Evolutionary conservation across 2,888 invertebrate species (phyloP).

Genomic region (Agrenia bidenticulata): DNA sequence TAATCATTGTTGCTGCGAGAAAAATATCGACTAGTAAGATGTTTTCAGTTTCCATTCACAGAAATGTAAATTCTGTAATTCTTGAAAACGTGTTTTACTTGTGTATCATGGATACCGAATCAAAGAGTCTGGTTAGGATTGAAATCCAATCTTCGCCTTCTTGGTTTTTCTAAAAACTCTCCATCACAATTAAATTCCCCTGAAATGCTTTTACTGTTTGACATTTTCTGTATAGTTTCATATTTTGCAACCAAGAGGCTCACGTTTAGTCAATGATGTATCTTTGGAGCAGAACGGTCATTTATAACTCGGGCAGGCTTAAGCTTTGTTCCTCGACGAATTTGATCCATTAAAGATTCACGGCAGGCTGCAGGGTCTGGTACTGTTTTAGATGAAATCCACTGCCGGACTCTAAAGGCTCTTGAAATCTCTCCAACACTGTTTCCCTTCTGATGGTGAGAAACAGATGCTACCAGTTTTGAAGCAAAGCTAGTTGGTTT

Average conservation of each 20-base stretch:
- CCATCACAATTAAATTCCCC: slow-evolving; percentile 24
- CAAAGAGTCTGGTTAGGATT: slow-evolving; percentile 10
- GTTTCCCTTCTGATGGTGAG: slow-evolving; percentile 38
- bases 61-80: too few species aligned
- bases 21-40: too few species aligned
- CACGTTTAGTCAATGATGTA: slow-evolving; percentile 62
- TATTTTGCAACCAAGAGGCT: slow-evolving; percentile 48
- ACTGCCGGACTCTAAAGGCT: slow-evolving; percentile 65
- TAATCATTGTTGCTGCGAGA: too few species aligned
- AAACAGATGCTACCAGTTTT: slow-evolving; percentile 42
- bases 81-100: too few species aligned
- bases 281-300: slow-evolving; percentile 85
- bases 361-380: slow-evolving; percentile 77
- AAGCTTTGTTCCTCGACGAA: slow-evolving; percentile 79
- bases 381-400: slow-evolving; percentile 62
- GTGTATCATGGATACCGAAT: too few species aligned
- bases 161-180: slow-evolving; percentile 38
- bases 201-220: slow-evolving; percentile 18
- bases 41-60: too few species aligned
- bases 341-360: slow-evolving; percentile 92
- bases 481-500: slow-evolving; percentile 39
- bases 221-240: slow-evolving; percentile 28
- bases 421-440: slow-evolving; percentile 44
- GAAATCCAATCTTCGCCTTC: slow-evolving; percentile 37
- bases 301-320: slow-evolving; percentile 75